Conservation (phyloP, 2,113 vertebrate species). For the Naja naja region DNA sequence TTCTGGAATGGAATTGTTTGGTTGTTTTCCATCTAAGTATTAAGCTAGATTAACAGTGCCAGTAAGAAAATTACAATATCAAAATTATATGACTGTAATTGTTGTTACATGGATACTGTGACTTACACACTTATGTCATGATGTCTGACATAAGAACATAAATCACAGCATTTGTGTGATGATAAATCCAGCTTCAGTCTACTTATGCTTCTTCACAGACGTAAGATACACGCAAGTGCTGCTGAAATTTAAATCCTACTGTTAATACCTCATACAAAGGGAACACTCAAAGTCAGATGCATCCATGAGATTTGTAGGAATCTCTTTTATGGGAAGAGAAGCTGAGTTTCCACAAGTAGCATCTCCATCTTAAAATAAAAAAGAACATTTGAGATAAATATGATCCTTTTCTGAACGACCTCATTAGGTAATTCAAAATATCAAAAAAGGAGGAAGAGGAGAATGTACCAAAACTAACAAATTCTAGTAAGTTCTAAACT, state of each 20-base stretch:
- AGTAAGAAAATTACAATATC: neutral
- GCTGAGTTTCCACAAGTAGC: slow-evolving; percentile 44
- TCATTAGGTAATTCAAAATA: neutral
- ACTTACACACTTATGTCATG: neutral
- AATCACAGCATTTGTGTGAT: neutral
- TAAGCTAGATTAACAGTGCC: neutral
- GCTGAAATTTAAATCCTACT: neutral
- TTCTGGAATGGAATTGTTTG: neutral
- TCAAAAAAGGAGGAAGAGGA: neutral
- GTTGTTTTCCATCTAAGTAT: neutral
- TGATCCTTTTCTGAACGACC: neutral
- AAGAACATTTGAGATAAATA: neutral
- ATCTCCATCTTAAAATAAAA: slow-evolving; percentile 64
- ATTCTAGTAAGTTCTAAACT: slow-evolving; percentile 21
- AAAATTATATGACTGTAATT: neutral
- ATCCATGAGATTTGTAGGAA: slow-evolving; percentile 77
- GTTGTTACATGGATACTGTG: neutral
- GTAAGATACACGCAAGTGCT: neutral
- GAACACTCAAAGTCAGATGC: slow-evolving; percentile 88
- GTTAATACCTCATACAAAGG: slow-evolving; percentile 88
- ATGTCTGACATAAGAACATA: neutral
- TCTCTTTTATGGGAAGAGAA: slow-evolving; percentile 39
- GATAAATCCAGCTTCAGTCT: neutral
- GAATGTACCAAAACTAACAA: neutral
- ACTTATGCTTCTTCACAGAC: neutral